Base-by-base conservation (phyloP, 2,113 vertebrate species). In the Antidorcas marsupialis region DNA sequence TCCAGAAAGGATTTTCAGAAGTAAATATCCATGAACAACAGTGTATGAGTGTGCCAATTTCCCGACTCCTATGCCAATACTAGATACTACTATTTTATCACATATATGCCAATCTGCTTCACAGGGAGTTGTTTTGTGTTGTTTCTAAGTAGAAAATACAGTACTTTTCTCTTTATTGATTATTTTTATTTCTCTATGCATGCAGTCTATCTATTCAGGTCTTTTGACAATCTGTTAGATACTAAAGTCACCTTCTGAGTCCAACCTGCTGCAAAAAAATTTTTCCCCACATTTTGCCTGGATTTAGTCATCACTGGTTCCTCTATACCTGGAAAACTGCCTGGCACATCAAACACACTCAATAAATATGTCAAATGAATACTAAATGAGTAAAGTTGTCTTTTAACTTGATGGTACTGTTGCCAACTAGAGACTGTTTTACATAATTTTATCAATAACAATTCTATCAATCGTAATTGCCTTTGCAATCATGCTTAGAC, bases 371-470 rank as follows among this genome's bases (percentile, higher is more conserved):
- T 79, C 62, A 83, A 85, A 64, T 47, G 23, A 93, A 85, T 62
- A 96, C 52, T 50, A 6, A 89, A 67, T 79, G 3, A 88, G 53
- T 87, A 90, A 89, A 79, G 83, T 10, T 71, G 14, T 55, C 74
- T 93, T 96, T 96, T 87, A 94, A 89, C 28, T 97, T 97, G 62
- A 71, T 47, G 3, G 30, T 94, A 39, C 27, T 81, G 86, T 57
- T 95, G 36, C 81, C 53, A 86, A 90, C 30, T 76, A 86, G 25
- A 86, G 12, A 45, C 17, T 78, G 33, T 87, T 92, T 88, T 52
- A 87, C 25, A 30, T 50, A 85, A 76, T 45, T 88, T 25, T 76
- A 89, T 67, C 91, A 55, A 89, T 71, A 14, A 60, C 21, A 74
- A 74, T 52, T 88, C 67, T 74, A 89, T 67, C 91, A 55, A 89